Conservation (phyloP, 2,888 invertebrate genomes). For the Hymenopus coronatus region DNA sequence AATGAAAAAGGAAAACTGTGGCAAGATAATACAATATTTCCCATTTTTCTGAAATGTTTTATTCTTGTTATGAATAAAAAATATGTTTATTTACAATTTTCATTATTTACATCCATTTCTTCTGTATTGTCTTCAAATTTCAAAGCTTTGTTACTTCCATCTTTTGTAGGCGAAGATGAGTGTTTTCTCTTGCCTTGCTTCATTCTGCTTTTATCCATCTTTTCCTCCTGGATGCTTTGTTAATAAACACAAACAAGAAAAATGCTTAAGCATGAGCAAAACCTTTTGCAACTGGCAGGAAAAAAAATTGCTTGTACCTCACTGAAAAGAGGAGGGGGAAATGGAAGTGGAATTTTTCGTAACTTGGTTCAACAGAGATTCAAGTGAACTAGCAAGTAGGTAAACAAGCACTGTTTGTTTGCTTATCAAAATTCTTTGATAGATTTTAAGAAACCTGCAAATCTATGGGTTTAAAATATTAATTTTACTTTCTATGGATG, state of each 20-base stretch:
- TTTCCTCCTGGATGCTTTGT: slow-evolving; percentile 21
- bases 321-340: neutral
- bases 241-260: neutral
- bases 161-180: neutral
- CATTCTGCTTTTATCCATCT: slow-evolving; percentile 28
- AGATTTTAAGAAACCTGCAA: too few relatives aligned
- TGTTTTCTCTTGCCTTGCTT: slow-evolving; percentile 30
- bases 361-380: too few relatives aligned
- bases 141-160: neutral
- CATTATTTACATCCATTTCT: neutral
- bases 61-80: neutral
- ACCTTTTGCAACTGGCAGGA: neutral
- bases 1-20: neutral
- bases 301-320: neutral
- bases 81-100: neutral
- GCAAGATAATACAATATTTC: neutral
- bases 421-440: too few relatives aligned
- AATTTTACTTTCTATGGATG: too few relatives aligned
- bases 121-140: neutral
- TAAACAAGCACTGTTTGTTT: too few relatives aligned
- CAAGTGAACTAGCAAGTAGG: too few relatives aligned
- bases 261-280: neutral
- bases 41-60: neutral
- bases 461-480: too few relatives aligned
- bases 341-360: too few relatives aligned